Base-by-base conservation (phyloP, 2,113 vertebrate species). In the Xenopus tropicalis region DNA sequence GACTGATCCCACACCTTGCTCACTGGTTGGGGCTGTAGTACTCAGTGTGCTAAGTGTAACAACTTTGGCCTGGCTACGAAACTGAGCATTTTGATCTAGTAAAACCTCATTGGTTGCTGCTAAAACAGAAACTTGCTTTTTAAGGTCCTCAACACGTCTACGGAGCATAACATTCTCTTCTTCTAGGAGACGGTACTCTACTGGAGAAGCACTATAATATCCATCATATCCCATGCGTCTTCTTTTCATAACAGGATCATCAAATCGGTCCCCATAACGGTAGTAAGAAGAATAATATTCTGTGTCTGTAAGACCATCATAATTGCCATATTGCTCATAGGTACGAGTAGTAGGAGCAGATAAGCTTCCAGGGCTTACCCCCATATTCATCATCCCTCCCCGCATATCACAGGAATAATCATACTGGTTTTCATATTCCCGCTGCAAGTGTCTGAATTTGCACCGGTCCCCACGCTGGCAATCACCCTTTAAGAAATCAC, bases 51-150 rank as follows among this genome's bases (percentile, higher is more conserved):
- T 94, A 8, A 98, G 86, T 0, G 95, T 95, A 90, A 98, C 94
- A 77, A 98, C 97, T 83, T 98, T 99, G 81, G 95, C 89, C 80
- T 98, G 96, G 86, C 89, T 96, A 1, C 97, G 93, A 85, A 98
- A 98, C 79, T 97, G 95, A 8, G 97, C 95, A 42, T 99, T 99
- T 81, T 99, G 97, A 64, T 99, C 97, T 86, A 99, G 86, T 44
- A 99, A 89, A 67, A 98, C 96, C 84, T 99, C 96, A 14, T 99
- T 99, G 79, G 96, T 98, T 71, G 95, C 96, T 71, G 97, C 80
- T 17, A 99, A 87, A 83, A 98, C 97, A 81, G 90, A 94, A 42
- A 98, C 96, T 90, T 98, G 87, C 70, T 98, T 99, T 85, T 98
- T 98, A 12, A 99, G 85, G 71, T 99, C 96, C 78, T 98, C 96